These are phyloP conservation scores for Catajapyx aquilonaris DNA, from an alignment of 1,140 invertebrate species.

Conservation along the genomic window DNA sequence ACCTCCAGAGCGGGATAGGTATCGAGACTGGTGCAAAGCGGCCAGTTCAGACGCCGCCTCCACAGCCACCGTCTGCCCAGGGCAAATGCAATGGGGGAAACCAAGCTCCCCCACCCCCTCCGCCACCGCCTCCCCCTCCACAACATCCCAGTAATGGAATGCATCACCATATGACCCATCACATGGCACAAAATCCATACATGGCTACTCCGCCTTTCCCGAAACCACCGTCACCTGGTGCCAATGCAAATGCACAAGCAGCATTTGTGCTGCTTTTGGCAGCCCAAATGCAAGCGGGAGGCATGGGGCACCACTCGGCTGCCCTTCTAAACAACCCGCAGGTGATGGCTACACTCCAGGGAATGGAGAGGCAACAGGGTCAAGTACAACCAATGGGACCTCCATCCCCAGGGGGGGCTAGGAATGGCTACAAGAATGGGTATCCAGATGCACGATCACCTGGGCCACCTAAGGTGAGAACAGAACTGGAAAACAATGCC, in stretches of 20 bases:
- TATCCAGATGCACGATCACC: too few species aligned
- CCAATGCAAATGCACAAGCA: too few species aligned
- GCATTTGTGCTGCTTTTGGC: slow-evolving; percentile 19
- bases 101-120: slow-evolving; percentile 8
- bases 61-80: slow-evolving; percentile 8
- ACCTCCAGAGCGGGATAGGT: slow-evolving; percentile 15
- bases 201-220: too few species aligned
- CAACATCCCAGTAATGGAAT: too few species aligned
- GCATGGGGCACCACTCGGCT: slow-evolving; percentile 10
- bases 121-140: slow-evolving; percentile 7
- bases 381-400: slow-evolving; percentile 1
- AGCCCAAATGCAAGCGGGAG: slow-evolving; percentile 15
- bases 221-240: too few species aligned
- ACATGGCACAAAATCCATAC: too few species aligned
- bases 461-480: too few species aligned
- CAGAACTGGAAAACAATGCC: too few species aligned
- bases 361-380: slow-evolving; percentile 12
- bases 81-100: too few species aligned
- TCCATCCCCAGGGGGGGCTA: background rate
- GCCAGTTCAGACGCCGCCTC: slow-evolving; percentile 1
- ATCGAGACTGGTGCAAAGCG: too few species aligned
- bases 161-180: too few species aligned
- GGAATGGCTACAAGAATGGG: too few species aligned
- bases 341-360: slow-evolving; percentile 15
- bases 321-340: slow-evolving; percentile 17